These are phyloP conservation scores for Leucophenga montana DNA, from an alignment of 2,888 invertebrate genomes.

Conservation along the genomic window DNA sequence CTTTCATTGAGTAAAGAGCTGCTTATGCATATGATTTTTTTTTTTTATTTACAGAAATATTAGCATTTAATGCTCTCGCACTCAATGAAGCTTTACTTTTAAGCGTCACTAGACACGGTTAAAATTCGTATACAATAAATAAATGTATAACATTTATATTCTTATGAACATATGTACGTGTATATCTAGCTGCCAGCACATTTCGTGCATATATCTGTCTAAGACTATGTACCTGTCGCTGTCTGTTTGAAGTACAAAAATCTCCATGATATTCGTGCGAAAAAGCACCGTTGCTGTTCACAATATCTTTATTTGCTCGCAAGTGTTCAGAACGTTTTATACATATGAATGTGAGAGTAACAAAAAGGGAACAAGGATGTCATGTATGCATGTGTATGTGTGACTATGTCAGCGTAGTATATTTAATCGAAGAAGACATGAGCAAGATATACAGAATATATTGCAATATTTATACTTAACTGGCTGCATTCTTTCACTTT, in stretches of 20 bases:
- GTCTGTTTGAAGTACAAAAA: constrained; percentile 2
- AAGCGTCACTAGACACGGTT: constrained; percentile 1
- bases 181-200: background rate
- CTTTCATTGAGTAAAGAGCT: background rate
- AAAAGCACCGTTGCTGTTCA: constrained; percentile 10
- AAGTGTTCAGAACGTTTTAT: no score
- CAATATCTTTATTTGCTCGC: no score
- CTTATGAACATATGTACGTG: background rate
- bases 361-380: no score
- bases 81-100: background rate
- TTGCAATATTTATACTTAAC: no score
- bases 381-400: background rate
- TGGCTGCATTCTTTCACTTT: no score
- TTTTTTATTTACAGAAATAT: constrained; percentile 3
- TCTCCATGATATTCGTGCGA: constrained; percentile 23
- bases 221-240: background rate
- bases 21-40: background rate
- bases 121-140: no score
- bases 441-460: background rate
- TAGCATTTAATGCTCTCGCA: background rate
- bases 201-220: background rate
- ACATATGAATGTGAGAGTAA: no score
- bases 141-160: background rate
- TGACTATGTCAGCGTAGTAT: background rate
- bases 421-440: constrained; percentile 7